Conservation (phyloP, 2,113 vertebrate genomes). For the Oenanthe oenanthe region DNA sequence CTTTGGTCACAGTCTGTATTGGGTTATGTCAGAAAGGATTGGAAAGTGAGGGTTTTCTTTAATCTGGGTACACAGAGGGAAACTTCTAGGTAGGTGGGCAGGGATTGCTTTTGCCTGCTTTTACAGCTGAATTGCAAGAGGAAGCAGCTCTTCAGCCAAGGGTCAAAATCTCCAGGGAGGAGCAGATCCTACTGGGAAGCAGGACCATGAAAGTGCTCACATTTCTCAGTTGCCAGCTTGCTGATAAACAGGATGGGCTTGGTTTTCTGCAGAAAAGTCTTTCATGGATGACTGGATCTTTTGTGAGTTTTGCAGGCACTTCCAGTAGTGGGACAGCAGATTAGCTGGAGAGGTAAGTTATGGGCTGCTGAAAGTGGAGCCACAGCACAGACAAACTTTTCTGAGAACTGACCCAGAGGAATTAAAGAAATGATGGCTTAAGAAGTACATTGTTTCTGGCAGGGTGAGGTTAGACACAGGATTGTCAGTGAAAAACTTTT, state of each 20-base stretch:
- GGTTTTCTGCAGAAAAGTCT: background rate
- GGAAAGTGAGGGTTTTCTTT: slow-evolving; percentile 45
- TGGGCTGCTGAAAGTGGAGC: background rate
- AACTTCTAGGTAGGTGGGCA: slow-evolving; percentile 58
- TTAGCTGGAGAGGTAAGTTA: background rate
- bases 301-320: background rate
- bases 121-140: background rate
- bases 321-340: background rate
- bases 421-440: background rate
- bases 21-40: slow-evolving; percentile 18
- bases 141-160: background rate
- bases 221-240: background rate
- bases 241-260: background rate
- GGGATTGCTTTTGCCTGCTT: background rate
- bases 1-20: slow-evolving; percentile 6
- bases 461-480: background rate
- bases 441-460: background rate
- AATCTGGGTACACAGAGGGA: slow-evolving; percentile 6
- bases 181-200: background rate
- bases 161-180: background rate
- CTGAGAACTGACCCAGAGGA: background rate
- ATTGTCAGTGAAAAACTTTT: background rate
- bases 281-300: background rate
- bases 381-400: background rate
- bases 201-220: background rate